Percentiles rank a stretch among this genome's conserved stretches.
Conservation (phyloP, 2,797 vertebrate genomes). For the Acanthurus lineatus region DNA sequence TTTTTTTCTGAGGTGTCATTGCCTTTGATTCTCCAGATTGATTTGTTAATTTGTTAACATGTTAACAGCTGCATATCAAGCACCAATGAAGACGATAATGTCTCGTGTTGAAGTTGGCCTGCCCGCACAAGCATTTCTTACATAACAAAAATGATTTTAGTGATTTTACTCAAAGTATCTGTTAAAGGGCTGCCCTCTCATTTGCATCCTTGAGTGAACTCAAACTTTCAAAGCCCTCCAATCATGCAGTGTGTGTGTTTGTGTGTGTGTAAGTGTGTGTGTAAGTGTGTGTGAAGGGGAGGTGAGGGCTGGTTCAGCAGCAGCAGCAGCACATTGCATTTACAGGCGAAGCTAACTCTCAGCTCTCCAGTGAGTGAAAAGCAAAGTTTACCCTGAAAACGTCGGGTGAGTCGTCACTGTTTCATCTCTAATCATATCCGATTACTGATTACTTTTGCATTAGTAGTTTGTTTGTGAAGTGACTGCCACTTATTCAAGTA, state of each 20-base stretch:
- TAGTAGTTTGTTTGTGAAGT: background rate
- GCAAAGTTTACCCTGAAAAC: constrained; percentile 35
- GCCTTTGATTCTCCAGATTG: background rate
- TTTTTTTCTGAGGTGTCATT: too few relatives aligned
- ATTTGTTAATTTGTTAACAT: too few relatives aligned
- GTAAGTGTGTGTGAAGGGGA: constrained; percentile 24
- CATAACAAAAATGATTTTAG: background rate
- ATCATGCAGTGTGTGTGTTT: constrained; percentile 23
- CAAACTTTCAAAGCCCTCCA: constrained; percentile 13
- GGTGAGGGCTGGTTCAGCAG: constrained; percentile 42
- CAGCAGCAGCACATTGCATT: constrained; percentile 19
- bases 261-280: constrained; percentile 20
- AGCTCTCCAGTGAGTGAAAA: constrained; percentile 30
- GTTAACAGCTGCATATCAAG: background rate
- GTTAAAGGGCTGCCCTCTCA: background rate
- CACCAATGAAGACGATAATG: too few relatives aligned
- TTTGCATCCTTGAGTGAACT: constrained; percentile 9
- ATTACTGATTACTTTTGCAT: background rate
- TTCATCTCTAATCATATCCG: background rate
- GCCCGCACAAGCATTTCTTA: background rate
- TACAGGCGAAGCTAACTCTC: constrained; percentile 38
- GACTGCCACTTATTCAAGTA: background rate
- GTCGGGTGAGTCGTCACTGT: constrained; percentile 38
- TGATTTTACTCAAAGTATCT: background rate
- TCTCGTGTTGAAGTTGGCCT: background rate